phyloP scores from a whole-genome alignment of 2,113 vertebrate species.

The Axis porcinus region DNA sequence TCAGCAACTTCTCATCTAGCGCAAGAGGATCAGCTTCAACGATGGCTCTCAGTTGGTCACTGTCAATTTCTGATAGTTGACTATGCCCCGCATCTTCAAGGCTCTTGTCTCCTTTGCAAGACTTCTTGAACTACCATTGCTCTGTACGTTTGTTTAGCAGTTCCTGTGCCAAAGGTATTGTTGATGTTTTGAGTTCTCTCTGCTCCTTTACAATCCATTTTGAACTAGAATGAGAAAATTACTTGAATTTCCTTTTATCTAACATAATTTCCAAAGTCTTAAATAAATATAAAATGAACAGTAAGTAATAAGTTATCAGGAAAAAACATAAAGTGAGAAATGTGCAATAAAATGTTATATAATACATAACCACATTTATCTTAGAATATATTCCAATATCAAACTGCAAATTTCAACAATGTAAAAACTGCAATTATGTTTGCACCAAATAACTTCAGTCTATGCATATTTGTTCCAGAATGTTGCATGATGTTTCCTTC shows the following conservation, averaged over 20 bases:
- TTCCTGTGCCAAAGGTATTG: neutral
- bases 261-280: neutral
- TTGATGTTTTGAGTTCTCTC: neutral
- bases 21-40: neutral
- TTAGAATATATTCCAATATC: neutral
- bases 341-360: neutral
- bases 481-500: neutral
- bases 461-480: neutral
- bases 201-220: neutral
- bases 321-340: neutral
- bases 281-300: neutral
- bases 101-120: neutral
- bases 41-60: neutral
- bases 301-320: neutral
- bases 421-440: neutral
- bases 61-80: neutral
- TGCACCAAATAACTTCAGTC: neutral
- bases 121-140: neutral
- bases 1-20: neutral
- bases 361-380: neutral
- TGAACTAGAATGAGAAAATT: neutral
- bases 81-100: neutral
- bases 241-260: neutral
- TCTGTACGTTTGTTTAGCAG: neutral
- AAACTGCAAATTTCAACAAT: neutral